Evolutionary conservation across 2,888 invertebrate species (phyloP).

Genomic region (Dinocampus coccinellae): DNA sequence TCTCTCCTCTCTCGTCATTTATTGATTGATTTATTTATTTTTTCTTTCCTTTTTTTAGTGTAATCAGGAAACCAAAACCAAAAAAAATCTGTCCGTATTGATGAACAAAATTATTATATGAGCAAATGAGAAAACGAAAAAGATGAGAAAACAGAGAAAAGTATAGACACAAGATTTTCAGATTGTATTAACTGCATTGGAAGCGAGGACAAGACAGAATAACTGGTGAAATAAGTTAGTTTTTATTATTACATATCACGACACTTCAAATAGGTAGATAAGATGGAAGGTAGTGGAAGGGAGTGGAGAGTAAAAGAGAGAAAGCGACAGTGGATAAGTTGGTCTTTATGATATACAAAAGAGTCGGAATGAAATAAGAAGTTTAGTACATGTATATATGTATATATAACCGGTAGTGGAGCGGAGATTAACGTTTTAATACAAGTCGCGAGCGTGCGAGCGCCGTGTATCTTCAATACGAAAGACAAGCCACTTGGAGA

Average conservation of each 20-base stretch:
- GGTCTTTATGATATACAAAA: neutral
- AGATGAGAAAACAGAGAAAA: neutral
- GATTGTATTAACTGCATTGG: neutral
- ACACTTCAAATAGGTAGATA: neutral
- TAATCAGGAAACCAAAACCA: too few relatives aligned
- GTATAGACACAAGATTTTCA: neutral
- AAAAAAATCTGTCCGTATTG: constrained; percentile 10
- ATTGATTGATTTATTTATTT: neutral
- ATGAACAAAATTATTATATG: constrained; percentile 10
- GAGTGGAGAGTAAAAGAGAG: too few relatives aligned
- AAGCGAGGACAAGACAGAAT: neutral
- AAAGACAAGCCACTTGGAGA: constrained; percentile 30
- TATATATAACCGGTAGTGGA: constrained; percentile 59
- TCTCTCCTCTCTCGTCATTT: constrained; percentile 20
- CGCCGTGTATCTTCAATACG: constrained; percentile 39
- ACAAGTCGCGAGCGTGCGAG: constrained; percentile 45
- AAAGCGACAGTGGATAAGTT: too few relatives aligned
- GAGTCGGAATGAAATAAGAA: neutral
- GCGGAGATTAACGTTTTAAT: constrained; percentile 65
- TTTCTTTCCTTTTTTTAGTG: too few relatives aligned
- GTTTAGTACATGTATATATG: neutral
- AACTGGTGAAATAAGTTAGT: neutral
- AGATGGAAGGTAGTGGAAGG: neutral
- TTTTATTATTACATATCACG: constrained; percentile 3
- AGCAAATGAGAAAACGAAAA: neutral